Evolutionary conservation across 2,113 vertebrate species (phyloP), one percentile per base, ranked within the genome.

Genomic region (Hipposideros armiger): DNA sequence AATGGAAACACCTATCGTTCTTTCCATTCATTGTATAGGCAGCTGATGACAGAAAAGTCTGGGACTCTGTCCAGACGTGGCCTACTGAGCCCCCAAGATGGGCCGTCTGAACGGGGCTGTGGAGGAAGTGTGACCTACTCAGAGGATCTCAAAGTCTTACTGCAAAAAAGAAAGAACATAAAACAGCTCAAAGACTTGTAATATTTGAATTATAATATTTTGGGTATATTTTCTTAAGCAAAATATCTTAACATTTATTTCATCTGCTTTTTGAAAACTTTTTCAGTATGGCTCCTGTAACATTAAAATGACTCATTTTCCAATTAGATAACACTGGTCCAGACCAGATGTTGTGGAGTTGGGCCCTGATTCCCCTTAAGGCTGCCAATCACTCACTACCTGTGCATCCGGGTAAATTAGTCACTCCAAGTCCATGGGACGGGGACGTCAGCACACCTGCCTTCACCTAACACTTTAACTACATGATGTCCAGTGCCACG

Each of bases 401-500:
- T 40, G 28, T 42, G 3, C 47, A 50, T 50, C 47, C 47, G 13
- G 47, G 47, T 50, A 11, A 50, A 11, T 50, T 50, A 50, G 47
- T 50, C 11, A 50, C 13, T 50, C 47, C 47, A 50, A 50, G 47
- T 9, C 47, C 10, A 62, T 22, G 52, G 50, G 28, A 19, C 0
- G 6, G n/a, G 20, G 42, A 26, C 9, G 10, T 8, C 22, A 2
- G 30, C 4, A 3, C n/a, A 17, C 40, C 5, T 1, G 19, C 50
- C 3, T n/a, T 16, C 26, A 10, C n/a, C 32, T 32, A 78, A 13
- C 76, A 24, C 52, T 32, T 56, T 32, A 54, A 26, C 76, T 13
- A 19, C 74, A 36, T 5, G 9, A 30, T 13, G 47, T 7, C 7
- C 9, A 14, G 5, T 0, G 11, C 8, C 1, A 4, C 15, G 28